Evolutionary conservation across 2,113 vertebrate species (phyloP).

Genomic region (Podarcis muralis): DNA sequence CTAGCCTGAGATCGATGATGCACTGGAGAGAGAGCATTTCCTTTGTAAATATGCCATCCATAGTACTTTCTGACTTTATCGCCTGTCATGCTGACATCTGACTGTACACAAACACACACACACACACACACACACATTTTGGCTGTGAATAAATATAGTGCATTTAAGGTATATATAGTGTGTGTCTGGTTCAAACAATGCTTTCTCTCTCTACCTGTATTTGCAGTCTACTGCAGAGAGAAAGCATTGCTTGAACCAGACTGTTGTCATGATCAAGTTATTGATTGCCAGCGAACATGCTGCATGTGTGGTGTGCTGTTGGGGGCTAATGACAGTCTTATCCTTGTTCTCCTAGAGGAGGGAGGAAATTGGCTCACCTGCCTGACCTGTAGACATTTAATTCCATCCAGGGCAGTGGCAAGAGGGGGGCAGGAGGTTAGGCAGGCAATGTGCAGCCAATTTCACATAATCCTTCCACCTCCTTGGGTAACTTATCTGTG

Average conservation of each 20-base stretch:
- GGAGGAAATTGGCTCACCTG: background rate
- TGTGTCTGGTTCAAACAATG: constrained; percentile 17
- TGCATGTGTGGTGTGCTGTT: constrained; percentile 5
- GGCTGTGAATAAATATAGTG: background rate
- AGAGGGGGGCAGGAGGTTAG: constrained; percentile 1
- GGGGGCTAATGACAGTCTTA: background rate
- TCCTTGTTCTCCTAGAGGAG: constrained; percentile 29
- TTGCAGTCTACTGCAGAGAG: constrained; percentile 14
- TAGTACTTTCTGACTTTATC: background rate
- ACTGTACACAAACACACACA: background rate
- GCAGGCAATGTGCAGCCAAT: background rate
- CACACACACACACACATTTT: background rate
- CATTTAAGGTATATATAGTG: background rate
- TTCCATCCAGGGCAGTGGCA: constrained; percentile 31
- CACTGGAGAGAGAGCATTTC: background rate
- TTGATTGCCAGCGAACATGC: constrained; percentile 10
- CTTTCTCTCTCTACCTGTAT: too few relatives aligned
- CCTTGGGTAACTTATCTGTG: constrained; percentile 27
- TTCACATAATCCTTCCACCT: constrained; percentile 20
- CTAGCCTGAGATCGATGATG: constrained; percentile 25
- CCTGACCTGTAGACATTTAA: background rate
- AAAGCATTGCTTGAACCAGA: constrained; percentile 43
- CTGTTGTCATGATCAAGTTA: constrained; percentile 23
- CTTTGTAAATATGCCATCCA: constrained; percentile 37
- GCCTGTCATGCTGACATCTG: background rate